A percentile compares a stretch with the other conserved stretches of the same genome.
Conservation (phyloP, 2,797 vertebrate species). For the Mus caroli region DNA sequence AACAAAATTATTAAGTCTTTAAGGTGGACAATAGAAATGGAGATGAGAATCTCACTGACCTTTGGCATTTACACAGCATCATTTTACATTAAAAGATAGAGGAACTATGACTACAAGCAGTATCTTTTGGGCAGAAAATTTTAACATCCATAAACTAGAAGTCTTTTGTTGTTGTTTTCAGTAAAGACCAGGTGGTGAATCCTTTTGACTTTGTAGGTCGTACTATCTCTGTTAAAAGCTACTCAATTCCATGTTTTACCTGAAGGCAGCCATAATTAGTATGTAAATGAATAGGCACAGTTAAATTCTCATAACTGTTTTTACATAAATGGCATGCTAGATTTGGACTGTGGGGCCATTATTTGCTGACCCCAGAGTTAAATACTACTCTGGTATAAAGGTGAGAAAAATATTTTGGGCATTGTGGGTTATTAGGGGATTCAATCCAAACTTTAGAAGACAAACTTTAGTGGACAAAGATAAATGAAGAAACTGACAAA, state of each 20-base stretch:
- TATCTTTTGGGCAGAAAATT: background rate
- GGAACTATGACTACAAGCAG: background rate
- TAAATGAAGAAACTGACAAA: conserved; percentile 62
- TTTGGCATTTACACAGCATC: background rate
- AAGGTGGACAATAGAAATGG: conserved; percentile 6
- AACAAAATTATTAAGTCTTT: conserved; percentile 5
- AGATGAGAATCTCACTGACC: background rate
- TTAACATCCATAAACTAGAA: conserved; percentile 9
- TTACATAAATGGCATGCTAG: background rate
- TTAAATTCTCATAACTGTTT: conserved; percentile 55
- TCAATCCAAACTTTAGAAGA: conserved; percentile 52
- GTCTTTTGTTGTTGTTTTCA: background rate
- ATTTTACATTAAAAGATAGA: background rate
- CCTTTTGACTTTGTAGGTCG: conserved; percentile 21
- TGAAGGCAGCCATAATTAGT: background rate
- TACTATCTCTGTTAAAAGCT: background rate
- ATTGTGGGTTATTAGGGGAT: conserved; percentile 5
- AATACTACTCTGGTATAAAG: background rate
- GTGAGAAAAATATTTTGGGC: conserved; percentile 23
- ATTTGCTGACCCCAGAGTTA: background rate
- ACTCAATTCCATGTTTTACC: background rate
- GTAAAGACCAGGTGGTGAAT: background rate
- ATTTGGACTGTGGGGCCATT: background rate
- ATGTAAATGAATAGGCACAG: background rate
- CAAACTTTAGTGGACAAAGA: conserved; percentile 53